Evolutionary conservation across 2,113 vertebrate genomes (phyloP).

Genomic region (cat (Felis catus)): DNA sequence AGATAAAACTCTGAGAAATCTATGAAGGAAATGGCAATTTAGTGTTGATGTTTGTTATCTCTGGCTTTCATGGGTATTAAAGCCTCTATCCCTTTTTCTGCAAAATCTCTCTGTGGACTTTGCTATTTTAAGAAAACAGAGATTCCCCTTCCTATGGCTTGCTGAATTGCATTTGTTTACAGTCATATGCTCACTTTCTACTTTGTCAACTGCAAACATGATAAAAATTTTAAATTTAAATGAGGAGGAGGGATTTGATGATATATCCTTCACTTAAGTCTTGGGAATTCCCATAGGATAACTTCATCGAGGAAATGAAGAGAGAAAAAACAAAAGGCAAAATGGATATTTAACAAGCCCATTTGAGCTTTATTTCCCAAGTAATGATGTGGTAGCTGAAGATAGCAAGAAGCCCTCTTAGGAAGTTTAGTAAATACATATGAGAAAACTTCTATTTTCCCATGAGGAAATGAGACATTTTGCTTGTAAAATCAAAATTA

Average conservation of each 20-base stretch:
- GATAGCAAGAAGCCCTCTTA: background rate
- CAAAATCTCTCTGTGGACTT: background rate
- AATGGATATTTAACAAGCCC: slow-evolving; percentile 58
- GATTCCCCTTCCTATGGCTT: background rate
- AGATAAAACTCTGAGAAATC: background rate
- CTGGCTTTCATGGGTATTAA: background rate
- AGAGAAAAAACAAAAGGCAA: slow-evolving; percentile 20
- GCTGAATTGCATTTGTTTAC: background rate
- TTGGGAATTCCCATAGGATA: background rate
- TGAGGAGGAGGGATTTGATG: background rate
- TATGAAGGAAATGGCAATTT: background rate
- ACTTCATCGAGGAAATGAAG: background rate
- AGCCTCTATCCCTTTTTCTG: background rate
- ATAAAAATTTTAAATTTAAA: slow-evolving; percentile 4
- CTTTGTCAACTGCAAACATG: background rate
- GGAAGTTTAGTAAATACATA: background rate
- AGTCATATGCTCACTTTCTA: background rate
- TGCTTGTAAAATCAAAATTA: slow-evolving; percentile 61
- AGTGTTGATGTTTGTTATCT: background rate
- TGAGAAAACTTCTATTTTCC: background rate
- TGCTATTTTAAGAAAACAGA: background rate
- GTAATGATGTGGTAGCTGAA: slow-evolving; percentile 10
- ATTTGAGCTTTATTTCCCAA: slow-evolving; percentile 32
- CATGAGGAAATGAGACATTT: slow-evolving; percentile 1
- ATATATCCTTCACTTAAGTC: slow-evolving; percentile 1